phyloP scores from a whole-genome alignment of 1,140 invertebrate species.

The Drosophila carrolli region DNA sequence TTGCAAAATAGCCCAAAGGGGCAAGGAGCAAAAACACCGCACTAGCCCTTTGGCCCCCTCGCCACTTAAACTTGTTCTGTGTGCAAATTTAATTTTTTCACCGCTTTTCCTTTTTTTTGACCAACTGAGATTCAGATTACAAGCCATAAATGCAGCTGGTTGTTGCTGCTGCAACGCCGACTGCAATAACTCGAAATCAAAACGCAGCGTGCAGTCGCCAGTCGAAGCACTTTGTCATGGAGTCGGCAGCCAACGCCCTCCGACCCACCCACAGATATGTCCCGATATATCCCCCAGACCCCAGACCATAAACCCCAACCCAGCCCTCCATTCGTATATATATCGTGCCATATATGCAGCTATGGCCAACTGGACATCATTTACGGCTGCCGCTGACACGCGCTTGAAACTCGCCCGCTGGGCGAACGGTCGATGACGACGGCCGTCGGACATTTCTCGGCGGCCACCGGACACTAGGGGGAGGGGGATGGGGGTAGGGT shows the following conservation, averaged over 20 bases:
- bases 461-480: conserved; percentile 28
- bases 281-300: conserved; percentile 14
- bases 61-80: conserved; percentile 78
- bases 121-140: conserved; percentile 76
- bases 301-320: conserved; percentile 3
- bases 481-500: background rate
- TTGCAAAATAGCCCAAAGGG: conserved; percentile 59
- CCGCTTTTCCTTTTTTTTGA: conserved; percentile 34
- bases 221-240: conserved; percentile 65
- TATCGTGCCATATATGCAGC: conserved; percentile 6
- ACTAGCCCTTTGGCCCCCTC: conserved; percentile 6
- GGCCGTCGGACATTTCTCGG: conserved; percentile 27
- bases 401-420: conserved; percentile 63
- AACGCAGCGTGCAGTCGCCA: conserved; percentile 63
- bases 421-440: conserved; percentile 47
- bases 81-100: conserved; percentile 78
- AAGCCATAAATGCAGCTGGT: conserved; percentile 61
- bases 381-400: conserved; percentile 77
- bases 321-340: background rate
- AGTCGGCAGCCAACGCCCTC: conserved; percentile 52
- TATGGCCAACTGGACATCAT: conserved; percentile 65
- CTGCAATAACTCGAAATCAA: conserved; percentile 79
- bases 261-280: conserved; percentile 44
- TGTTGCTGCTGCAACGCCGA: conserved; percentile 24
- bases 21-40: conserved; percentile 49